Conservation (phyloP, 2,797 vertebrate genomes). For the Myotis vivesi region DNA sequence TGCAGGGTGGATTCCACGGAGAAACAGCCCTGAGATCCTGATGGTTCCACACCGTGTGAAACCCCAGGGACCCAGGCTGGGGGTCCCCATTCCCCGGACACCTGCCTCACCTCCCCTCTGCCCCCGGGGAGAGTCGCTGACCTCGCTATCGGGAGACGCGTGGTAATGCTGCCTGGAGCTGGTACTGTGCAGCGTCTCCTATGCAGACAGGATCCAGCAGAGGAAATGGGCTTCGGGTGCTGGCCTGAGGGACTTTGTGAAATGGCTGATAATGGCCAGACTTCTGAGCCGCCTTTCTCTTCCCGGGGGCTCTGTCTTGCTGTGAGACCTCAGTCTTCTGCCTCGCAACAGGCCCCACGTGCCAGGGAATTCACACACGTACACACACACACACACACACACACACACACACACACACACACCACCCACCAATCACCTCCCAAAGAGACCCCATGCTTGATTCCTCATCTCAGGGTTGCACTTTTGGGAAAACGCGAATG, state of each 20-base stretch:
- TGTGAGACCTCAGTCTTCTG: neutral
- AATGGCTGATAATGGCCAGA: neutral
- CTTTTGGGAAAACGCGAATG: neutral
- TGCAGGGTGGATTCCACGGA: neutral
- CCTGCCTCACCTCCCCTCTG: neutral
- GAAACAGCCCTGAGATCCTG: neutral
- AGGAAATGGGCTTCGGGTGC: neutral
- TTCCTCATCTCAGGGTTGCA: neutral
- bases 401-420: neutral
- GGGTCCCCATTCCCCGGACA: neutral
- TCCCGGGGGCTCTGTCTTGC: neutral
- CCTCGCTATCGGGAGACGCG: rapidly evolving
- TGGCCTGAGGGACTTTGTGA: neutral
- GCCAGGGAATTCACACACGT: neutral
- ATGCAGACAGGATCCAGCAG: neutral
- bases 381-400: no score
- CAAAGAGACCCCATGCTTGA: neutral
- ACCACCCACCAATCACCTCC: neutral
- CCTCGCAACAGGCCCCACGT: neutral
- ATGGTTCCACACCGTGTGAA: neutral
- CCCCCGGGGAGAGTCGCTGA: neutral
- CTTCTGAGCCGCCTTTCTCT: neutral
- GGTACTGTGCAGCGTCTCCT: neutral
- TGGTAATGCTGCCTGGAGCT: neutral
- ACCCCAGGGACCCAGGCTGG: neutral